phyloP scores from a whole-genome alignment of 2,888 invertebrate genomes.

The Pollenia labialis region DNA sequence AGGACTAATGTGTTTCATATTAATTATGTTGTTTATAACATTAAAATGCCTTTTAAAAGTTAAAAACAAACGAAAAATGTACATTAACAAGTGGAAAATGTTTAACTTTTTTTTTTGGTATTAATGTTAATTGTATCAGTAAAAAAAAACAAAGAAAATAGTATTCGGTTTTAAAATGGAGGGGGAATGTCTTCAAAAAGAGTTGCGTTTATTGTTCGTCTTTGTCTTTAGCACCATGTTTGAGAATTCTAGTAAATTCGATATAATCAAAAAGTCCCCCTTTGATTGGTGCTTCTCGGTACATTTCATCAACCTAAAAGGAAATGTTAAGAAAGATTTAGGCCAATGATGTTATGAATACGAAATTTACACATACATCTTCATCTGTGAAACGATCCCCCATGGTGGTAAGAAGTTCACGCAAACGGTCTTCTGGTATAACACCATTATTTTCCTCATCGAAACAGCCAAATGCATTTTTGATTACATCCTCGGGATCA shows the following conservation, averaged over 20 bases:
- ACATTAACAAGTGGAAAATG: background rate
- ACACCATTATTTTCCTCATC: conserved; percentile 98
- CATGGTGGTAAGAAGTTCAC: conserved; percentile 98
- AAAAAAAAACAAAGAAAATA: conserved; percentile 35
- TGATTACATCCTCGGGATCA: conserved; percentile 99
- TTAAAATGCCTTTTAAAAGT: conserved; percentile 8
- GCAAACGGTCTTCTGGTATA: conserved; percentile 96
- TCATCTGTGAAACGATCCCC: conserved; percentile 98
- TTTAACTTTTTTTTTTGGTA: conserved; percentile 36
- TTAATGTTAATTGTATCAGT: conserved; percentile 32
- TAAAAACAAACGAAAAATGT: conserved; percentile 16
- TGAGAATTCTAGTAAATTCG: conserved; percentile 99
- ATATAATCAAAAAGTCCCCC: conserved; percentile 96
- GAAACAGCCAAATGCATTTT: conserved; percentile 99
- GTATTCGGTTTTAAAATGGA: conserved; percentile 42
- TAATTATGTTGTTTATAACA: background rate
- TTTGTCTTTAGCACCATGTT: conserved; percentile 99
- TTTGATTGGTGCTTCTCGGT: conserved; percentile 98
- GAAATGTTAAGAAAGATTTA: background rate
- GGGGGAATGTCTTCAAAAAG: conserved; percentile 55
- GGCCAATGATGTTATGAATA: background rate
- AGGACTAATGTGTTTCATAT: conserved; percentile 4
- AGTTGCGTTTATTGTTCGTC: conserved; percentile 89
- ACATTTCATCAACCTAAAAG: conserved; percentile 96
- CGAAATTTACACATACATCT: conserved; percentile 85